Base-by-base conservation (phyloP, 2,888 invertebrate genomes). In the Pandemis heparana region DNA sequence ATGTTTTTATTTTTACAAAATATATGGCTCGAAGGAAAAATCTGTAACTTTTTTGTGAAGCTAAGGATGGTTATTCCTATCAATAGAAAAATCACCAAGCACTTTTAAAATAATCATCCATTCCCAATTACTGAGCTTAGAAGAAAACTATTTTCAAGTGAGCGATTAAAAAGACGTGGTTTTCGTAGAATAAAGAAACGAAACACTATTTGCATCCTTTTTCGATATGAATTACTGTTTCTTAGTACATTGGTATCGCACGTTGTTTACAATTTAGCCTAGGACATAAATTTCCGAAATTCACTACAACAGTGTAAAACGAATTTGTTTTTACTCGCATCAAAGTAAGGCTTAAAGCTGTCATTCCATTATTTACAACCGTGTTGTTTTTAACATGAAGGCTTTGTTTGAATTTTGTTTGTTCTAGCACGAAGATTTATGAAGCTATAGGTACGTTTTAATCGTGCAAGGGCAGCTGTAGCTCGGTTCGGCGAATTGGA, bases 351-450 rank as follows among this genome's bases (percentile, higher is more conserved):
- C 63, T 73, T 65, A 41, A 56, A 74, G 46, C 74, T 70, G 74
- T 74, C 74, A 70, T 74, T 74, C 43, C 69, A 61, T 70, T 69
- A 74, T 70, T 74, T 74, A 74, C 69, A 69, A 68, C 72, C 23
- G 64, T 64, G 65, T 70, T 65, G 69, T 74, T 74, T 73, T 70
- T 51, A 60, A 51, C 69, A 60, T 56, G 72, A 72, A 62, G 60
- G 69, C 71, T 76, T 77, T 74, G 68, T 77, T 77, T 76, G 76
- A 75, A 78, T 71, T 75, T 73, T 74, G 76, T 75, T 56, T 74
- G 70, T 66, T 62, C 68, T 60, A 70, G 70, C 70, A 70, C 60
- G 18, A 64, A 77, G 77, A 79, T 79, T 78, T 79, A 79, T 70
- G 73, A 70, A 66, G 63, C 71, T 71, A 73, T 70, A 46, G 62